Conservation (phyloP, 23 tunicate genomes). For the Aplidium turbinatum region DNA sequence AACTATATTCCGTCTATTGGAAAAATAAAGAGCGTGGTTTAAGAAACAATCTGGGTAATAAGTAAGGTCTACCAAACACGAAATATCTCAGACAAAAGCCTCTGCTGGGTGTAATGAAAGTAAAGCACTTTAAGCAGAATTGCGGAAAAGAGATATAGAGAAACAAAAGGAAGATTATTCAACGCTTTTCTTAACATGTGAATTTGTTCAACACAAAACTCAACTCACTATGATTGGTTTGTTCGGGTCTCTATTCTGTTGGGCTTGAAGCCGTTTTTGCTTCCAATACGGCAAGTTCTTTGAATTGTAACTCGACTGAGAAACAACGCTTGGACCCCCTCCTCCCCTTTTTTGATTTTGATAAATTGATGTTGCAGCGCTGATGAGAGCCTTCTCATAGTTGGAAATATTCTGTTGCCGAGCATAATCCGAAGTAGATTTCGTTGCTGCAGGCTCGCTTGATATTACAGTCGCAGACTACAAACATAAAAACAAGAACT, state of each 20-base stretch:
- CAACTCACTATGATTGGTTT: conserved; percentile 61
- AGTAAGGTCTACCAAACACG: no score
- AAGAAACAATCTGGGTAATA: no score
- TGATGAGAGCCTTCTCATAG: conserved; percentile 63
- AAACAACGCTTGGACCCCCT: conserved; percentile 11
- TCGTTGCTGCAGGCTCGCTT: background rate
- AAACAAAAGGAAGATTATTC: no score
- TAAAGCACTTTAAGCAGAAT: no score
- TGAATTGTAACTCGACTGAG: background rate
- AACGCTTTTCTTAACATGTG: no score
- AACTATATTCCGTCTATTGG: no score
- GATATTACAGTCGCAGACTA: conserved; percentile 5
- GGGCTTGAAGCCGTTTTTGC: conserved; percentile 47
- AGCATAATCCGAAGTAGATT: background rate
- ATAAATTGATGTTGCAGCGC: conserved; percentile 55
- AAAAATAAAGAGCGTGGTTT: no score
- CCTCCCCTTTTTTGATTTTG: conserved; percentile 46
- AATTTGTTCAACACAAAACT: background rate
- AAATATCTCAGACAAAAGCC: no score
- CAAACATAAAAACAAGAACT: no score
- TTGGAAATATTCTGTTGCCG: conserved; percentile 39
- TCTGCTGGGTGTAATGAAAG: no score
- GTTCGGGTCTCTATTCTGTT: conserved; percentile 55
- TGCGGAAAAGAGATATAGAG: no score
- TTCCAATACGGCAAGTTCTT: conserved; percentile 53